Conservation (phyloP, 2,797 vertebrate species). For the Loriculus beryllinus region DNA sequence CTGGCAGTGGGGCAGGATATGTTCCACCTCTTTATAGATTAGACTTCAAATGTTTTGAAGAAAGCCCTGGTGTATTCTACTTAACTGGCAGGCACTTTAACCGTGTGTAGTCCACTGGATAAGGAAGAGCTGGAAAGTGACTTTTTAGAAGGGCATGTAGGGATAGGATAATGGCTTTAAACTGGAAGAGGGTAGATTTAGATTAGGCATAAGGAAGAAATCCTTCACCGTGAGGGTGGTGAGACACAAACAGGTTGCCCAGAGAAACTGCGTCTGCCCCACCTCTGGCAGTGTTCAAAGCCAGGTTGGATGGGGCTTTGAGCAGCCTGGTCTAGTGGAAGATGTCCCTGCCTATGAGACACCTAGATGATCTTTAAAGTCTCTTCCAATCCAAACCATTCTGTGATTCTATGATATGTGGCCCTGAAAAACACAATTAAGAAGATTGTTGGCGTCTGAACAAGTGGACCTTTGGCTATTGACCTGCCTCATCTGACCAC, state of each 20-base stretch:
- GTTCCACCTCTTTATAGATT: background rate
- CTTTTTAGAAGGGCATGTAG: background rate
- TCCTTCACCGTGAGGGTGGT: background rate
- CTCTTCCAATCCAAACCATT: background rate
- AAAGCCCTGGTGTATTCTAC: background rate
- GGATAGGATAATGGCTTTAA: background rate
- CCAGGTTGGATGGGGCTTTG: background rate
- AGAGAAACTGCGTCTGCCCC: background rate
- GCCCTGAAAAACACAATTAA: background rate
- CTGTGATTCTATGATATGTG: background rate
- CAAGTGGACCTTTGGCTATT: background rate
- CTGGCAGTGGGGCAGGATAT: fast-evolving
- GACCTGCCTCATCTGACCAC: background rate
- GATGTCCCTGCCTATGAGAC: background rate
- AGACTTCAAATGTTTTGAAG: background rate
- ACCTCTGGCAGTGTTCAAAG: background rate
- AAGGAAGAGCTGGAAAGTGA: background rate
- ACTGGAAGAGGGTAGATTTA: background rate
- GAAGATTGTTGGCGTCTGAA: background rate
- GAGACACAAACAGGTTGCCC: background rate
- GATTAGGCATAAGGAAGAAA: background rate
- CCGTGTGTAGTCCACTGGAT: fast-evolving
- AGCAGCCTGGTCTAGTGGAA: background rate
- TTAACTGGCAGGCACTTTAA: background rate
- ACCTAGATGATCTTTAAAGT: background rate